Evolutionary conservation across 1,140 invertebrate genomes (phyloP), one percentile per base, ranked within the genome.

Genomic region (Drosophila bifasciata): DNA sequence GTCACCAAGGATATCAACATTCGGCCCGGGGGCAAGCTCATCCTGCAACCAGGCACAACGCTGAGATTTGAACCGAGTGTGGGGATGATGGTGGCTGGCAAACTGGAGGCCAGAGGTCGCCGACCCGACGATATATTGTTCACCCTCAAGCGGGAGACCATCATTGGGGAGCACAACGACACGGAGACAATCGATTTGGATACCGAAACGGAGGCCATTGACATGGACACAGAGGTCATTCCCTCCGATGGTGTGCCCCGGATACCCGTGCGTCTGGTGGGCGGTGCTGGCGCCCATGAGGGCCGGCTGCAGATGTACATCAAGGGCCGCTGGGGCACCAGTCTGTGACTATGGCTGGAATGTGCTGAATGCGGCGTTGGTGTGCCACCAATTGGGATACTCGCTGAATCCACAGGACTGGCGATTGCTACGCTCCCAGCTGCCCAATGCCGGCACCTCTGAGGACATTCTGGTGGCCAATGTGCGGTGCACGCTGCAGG

Each of bases 331-430:
- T 99, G 99, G 98, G 98, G 98, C 48, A 99, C 98, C 0, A n/a
- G 97, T 99, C 4, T 99, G 99, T 88, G 97, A 97, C 92, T 97
- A 99, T 90, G 96, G 96, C 23, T 99, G 98, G 98, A 98, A 95
- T 46, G 95, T 97, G n/a, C 93, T 95, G 45, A 96, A 98, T 79
- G 98, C 99, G 2, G 96, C 97, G 0, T 92, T 99, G 17, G 98
- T 97, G 0, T 99, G 99, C 90, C 97, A 99, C 92, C 98, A 99
- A 92, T 91, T 99, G 58, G 99, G 99, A 0, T 93, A 98, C 49
- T 97, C 96, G 0, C 93, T 99, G 5, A 98, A 99, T 92, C 97
- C 97, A 1, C 94, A 96, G 57, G 97, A 99, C 92, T 99, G 98
- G 96, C 94, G 94, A 56, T 91, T 98, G 67, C 95, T 97, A 74